phyloP scores from a whole-genome alignment of 2,113 vertebrate species.

The Plestiodon gilberti region DNA sequence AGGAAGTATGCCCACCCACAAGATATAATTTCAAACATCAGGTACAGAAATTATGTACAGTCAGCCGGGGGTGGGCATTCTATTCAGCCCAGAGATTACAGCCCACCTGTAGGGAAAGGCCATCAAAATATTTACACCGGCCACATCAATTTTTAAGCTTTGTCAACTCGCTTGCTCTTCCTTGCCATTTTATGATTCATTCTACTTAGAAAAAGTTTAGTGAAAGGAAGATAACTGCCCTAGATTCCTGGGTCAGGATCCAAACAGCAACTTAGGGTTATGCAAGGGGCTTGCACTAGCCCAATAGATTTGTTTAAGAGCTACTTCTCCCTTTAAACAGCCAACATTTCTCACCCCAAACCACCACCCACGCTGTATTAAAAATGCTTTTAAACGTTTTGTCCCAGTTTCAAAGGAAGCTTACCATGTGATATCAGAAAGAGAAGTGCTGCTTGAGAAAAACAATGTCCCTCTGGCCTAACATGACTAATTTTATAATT shows the following conservation, averaged over 20 bases:
- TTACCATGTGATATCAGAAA: too few species aligned
- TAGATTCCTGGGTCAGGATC: not conserved
- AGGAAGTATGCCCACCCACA: not conserved
- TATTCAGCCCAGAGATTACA: not conserved
- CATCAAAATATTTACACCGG: not conserved
- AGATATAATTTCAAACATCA: not conserved
- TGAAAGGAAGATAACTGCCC: not conserved
- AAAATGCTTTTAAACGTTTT: too few species aligned
- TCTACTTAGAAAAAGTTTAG: not conserved
- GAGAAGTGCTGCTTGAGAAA: too few species aligned
- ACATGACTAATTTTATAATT: too few species aligned
- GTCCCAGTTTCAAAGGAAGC: too few species aligned
- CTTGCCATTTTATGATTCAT: not conserved
- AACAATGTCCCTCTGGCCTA: too few species aligned
- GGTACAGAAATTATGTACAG: too few species aligned
- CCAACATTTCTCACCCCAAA: too few species aligned
- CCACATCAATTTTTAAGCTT: not conserved
- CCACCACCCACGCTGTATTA: too few species aligned
- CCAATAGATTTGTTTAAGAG: not conserved
- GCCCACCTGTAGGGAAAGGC: not conserved
- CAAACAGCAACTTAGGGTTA: not conserved
- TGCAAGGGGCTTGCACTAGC: not conserved
- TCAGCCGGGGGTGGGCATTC: not conserved
- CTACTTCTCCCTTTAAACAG: too few species aligned
- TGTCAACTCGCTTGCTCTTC: not conserved